phyloP scores from a whole-genome alignment of 2,113 vertebrate genomes.

The Pteronura brasiliensis region DNA sequence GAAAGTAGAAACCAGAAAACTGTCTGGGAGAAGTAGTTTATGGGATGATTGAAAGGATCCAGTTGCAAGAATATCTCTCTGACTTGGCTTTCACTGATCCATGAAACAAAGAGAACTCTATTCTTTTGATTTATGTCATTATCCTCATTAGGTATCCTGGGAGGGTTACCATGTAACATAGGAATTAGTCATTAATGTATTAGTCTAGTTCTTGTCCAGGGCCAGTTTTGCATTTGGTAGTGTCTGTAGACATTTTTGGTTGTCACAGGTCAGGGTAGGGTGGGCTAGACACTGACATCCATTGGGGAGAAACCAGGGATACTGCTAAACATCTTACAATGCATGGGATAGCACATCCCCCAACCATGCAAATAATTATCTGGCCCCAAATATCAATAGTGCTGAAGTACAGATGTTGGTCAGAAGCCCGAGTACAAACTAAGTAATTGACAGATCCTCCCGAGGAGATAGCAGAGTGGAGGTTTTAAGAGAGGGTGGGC shows the following conservation, averaged over 20 bases:
- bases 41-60: not conserved
- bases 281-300: not conserved
- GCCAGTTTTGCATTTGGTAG: not conserved
- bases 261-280: not conserved
- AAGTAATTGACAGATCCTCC: not conserved
- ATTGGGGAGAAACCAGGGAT: not conserved
- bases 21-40: not conserved
- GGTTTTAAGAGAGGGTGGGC: not conserved
- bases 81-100: not conserved
- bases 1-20: not conserved
- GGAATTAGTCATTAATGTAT: not conserved
- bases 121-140: not conserved
- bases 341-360: fast-evolving
- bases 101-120: not conserved
- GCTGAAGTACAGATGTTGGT: not conserved
- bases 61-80: not conserved
- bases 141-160: not conserved
- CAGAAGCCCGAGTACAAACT: not conserved
- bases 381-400: not conserved
- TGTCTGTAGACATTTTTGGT: not conserved
- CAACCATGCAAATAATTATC: not conserved
- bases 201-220: not conserved
- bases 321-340: not conserved
- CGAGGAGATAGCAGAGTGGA: not conserved
- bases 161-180: too few relatives aligned